phyloP scores from a whole-genome alignment of 2,797 vertebrate genomes.

The Yasuhikotakia modesta region DNA sequence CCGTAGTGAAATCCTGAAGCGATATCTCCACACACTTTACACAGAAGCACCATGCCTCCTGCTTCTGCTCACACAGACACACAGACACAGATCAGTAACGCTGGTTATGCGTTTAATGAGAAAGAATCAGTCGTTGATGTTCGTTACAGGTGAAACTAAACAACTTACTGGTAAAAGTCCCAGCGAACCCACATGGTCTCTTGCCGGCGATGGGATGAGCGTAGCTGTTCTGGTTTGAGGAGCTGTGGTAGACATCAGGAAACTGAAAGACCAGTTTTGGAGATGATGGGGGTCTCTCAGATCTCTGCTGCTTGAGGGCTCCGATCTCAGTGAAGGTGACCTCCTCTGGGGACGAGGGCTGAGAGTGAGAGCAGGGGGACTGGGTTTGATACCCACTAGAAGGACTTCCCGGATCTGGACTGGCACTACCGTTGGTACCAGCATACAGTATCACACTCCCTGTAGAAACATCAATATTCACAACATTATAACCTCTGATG shows the following conservation, averaged over 20 bases:
- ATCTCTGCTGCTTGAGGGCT: slow-evolving; percentile 68
- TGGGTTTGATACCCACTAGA: slow-evolving; percentile 83
- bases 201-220: slow-evolving; percentile 73
- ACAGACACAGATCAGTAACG: background rate
- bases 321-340: slow-evolving; percentile 82
- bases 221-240: slow-evolving; percentile 70
- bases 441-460: slow-evolving; percentile 82
- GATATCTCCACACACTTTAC: slow-evolving; percentile 83
- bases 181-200: slow-evolving; percentile 74
- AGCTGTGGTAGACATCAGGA: slow-evolving; percentile 73
- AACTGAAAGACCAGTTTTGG: slow-evolving; percentile 84
- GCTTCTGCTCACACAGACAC: slow-evolving; percentile 69
- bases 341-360: slow-evolving; percentile 80
- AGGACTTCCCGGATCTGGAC: slow-evolving; percentile 77
- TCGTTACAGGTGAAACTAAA: background rate
- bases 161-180: slow-evolving; percentile 81
- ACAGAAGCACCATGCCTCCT: slow-evolving; percentile 82
- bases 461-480: slow-evolving; percentile 24
- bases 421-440: slow-evolving; percentile 76
- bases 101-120: slow-evolving; percentile 6
- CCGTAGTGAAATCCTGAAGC: slow-evolving; percentile 85
- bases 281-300: slow-evolving; percentile 66
- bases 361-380: slow-evolving; percentile 77
- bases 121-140: background rate
- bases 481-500: background rate